Base-by-base conservation (phyloP, 2,888 invertebrate genomes). In the Hypselothyrea guttata region DNA sequence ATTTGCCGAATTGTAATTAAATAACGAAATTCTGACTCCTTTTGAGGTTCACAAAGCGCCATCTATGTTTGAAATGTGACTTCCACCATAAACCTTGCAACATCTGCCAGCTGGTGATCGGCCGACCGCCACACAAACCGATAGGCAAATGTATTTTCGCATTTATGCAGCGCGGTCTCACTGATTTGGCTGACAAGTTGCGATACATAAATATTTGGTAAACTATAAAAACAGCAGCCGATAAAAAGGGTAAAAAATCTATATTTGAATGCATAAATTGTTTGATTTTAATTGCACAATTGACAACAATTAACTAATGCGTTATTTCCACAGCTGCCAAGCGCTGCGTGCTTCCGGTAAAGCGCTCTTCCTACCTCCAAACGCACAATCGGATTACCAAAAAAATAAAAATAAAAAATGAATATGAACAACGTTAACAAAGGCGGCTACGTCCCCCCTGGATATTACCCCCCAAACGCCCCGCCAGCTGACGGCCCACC, bases 401-500 rank as follows among this genome's bases (percentile, higher is more conserved):
- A 34, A 48, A 34, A 15, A 18, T 18, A 46, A 27, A 8, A 12
- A 15, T 31, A 9, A 8, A 28, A 33, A 13, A 86, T 82, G 74
- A 82, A 87, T 13, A 82, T 88, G 78, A 88, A 65, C 45, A 89
- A 89, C 46, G 7, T 88, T 1, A 81, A 87, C 44, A 84, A 88
- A 46, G 89, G 88, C 12, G 89, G 89, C 2, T 89, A 88, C 55
- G 86, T 75, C 1, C 89, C 89, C 2, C 86, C 87, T 1, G 88
- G 87, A 8, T 86, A 79, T 27, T 81, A 86, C 52, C 75, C 74
- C 8, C 78, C 82, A 0, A 77, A 76, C 52, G 81, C 75, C 3
- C 86, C 86, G 4, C 78, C 83, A 18, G 60, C 73, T 12, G 76
- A 75, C 5, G 79, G 81, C 7, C 70, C 62, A 5, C 59, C 60